Percentiles rank a stretch among this genome's conserved stretches.
phyloP scores from a whole-genome alignment of 2,888 invertebrate genomes.

The Drosophila hamatofila region DNA sequence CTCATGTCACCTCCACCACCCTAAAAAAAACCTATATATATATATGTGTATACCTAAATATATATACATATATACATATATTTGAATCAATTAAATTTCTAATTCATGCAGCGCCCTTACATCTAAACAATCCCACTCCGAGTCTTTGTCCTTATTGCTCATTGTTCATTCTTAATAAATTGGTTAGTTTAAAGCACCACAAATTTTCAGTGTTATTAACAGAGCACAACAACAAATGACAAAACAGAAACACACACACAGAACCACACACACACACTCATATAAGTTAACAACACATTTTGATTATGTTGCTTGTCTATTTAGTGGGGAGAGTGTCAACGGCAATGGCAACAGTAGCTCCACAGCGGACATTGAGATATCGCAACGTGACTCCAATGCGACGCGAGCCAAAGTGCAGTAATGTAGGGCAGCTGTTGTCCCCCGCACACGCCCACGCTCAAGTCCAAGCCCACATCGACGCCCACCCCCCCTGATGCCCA shows the following conservation, averaged over 20 bases:
- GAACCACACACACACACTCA: conserved; percentile 14
- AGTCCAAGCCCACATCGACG: background rate
- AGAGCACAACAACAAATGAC: conserved; percentile 40
- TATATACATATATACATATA: background rate
- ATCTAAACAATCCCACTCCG: conserved; percentile 52
- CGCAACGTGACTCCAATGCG: conserved; percentile 57
- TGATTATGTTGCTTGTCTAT: conserved; percentile 69
- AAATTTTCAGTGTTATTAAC: conserved; percentile 45
- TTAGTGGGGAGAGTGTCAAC: conserved; percentile 72
- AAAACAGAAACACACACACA: conserved; percentile 15
- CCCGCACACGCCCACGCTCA: background rate
- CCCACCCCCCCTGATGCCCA: background rate
- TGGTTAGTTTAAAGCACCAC: conserved; percentile 70
- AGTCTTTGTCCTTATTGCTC: conserved; percentile 52
- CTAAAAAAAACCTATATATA: background rate
- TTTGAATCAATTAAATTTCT: conserved; percentile 50
- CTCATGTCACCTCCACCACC: conserved; percentile 43
- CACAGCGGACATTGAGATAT: conserved; percentile 81
- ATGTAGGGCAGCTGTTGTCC: conserved; percentile 24
- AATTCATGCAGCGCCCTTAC: conserved; percentile 65
- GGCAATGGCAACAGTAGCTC: conserved; percentile 60
- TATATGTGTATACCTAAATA: background rate
- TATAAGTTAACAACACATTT: conserved; percentile 43
- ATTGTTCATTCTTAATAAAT: conserved; percentile 66
- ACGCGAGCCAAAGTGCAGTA: conserved; percentile 58